Evolutionary conservation across 2,113 vertebrate species (phyloP).

Genomic region (Lasiurus cinereus): DNA sequence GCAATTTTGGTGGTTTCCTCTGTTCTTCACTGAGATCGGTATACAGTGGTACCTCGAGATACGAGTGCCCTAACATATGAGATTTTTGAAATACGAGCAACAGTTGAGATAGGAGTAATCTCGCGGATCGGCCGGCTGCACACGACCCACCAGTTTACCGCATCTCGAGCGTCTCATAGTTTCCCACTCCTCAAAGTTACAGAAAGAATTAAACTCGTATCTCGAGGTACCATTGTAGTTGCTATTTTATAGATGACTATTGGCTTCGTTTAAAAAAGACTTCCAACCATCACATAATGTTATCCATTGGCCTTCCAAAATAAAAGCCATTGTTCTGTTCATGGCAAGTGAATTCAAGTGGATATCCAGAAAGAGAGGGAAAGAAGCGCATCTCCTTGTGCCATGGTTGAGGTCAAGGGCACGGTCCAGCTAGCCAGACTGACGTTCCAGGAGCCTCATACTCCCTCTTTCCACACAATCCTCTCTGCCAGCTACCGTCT

Average conservation of each 20-base stretch:
- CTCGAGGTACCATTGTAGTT: no score
- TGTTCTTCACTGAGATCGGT: neutral
- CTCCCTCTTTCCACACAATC: neutral
- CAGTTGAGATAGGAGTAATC: no score
- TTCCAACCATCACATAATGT: neutral
- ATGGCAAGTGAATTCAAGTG: neutral
- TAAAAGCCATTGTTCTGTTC: neutral
- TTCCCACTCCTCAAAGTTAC: no score
- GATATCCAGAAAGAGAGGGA: neutral
- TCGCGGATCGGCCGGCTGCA: no score
- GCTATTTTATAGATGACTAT: accelerated
- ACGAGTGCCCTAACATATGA: no score
- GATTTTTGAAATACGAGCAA: no score
- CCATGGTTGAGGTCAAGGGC: neutral
- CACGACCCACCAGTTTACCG: no score
- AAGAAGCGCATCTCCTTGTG: no score
- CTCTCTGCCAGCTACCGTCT: neutral
- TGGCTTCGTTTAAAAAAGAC: neutral
- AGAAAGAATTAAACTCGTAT: no score
- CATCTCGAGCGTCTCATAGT: no score
- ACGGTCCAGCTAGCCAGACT: accelerated
- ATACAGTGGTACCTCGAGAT: no score
- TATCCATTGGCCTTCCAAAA: neutral
- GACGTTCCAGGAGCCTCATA: accelerated
- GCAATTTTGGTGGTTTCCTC: neutral